phyloP scores from a whole-genome alignment of 2,888 invertebrate genomes.

The Drosophila pegasa region DNA sequence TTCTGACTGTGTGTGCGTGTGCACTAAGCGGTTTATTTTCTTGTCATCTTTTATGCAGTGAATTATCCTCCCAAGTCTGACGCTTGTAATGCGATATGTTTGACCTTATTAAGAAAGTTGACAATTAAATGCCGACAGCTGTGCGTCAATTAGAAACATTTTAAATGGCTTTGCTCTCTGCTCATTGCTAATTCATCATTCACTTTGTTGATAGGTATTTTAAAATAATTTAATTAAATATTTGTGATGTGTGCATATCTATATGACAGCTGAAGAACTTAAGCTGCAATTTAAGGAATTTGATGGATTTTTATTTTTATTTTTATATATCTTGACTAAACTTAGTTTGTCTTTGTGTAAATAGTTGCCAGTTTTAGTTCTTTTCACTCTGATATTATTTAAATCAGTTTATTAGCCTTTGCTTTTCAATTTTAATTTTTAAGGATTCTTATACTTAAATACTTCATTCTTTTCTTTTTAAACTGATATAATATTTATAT shows the following conservation, averaged over 20 bases:
- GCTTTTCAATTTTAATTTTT: too few relatives aligned
- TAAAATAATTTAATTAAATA: neutral
- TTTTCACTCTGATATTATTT: too few relatives aligned
- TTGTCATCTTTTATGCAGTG: neutral
- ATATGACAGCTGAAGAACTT: too few relatives aligned
- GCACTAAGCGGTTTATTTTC: slow-evolving; percentile 2
- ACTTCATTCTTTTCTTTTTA: too few relatives aligned
- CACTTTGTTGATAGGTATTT: neutral
- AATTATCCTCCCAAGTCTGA: neutral
- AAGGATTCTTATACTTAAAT: too few relatives aligned
- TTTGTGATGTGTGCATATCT: too few relatives aligned
- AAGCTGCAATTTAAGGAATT: too few relatives aligned
- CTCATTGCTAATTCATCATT: neutral
- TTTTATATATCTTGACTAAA: too few relatives aligned
- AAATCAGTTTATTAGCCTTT: too few relatives aligned
- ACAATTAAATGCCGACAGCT: neutral
- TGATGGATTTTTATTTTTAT: neutral
- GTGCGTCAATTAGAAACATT: neutral
- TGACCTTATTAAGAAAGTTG: neutral
- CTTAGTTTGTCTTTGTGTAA: too few relatives aligned
- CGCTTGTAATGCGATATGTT: neutral
- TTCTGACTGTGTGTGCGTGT: neutral
- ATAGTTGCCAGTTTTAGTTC: too few relatives aligned
- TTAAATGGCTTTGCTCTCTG: neutral
- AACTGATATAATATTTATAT: neutral